Percentiles rank a stretch among this genome's conserved stretches.
Conservation (phyloP, 1,140 invertebrate species). For the Ladona fulva region DNA sequence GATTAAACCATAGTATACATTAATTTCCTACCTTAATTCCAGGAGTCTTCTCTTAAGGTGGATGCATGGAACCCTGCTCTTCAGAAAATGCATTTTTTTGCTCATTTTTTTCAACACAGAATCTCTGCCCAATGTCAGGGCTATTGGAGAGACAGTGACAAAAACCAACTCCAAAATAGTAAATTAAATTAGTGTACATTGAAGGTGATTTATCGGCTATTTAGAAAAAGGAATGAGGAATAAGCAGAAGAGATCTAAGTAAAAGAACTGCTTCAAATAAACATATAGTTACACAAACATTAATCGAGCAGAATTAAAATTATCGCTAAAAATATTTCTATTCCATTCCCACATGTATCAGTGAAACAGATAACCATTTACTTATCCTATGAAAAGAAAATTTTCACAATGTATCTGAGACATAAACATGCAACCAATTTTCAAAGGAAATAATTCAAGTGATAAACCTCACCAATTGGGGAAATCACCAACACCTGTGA, state of each 20-base stretch:
- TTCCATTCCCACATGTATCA: not conserved
- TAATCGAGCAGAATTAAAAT: not conserved
- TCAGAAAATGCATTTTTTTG: slow-evolving; percentile 4
- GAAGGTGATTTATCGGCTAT: not conserved
- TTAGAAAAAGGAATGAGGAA: not conserved
- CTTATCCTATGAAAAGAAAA: not conserved
- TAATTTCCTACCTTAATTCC: not conserved
- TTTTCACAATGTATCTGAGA: not conserved
- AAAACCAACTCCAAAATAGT: slow-evolving; percentile 10
- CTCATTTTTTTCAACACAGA: slow-evolving; percentile 8
- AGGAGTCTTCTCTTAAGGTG: slow-evolving; percentile 8
- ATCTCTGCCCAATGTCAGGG: not conserved
- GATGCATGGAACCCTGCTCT: slow-evolving; percentile 2
- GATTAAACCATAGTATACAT: not conserved
- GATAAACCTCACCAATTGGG: not conserved
- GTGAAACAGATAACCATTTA: too few relatives aligned
- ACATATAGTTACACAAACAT: not conserved
- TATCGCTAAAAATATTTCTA: not conserved
- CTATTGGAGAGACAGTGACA: slow-evolving; percentile 8
- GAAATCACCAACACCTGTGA: not conserved
- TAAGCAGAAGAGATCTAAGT: slow-evolving; percentile 1
- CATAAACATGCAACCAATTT: slow-evolving; percentile 2
- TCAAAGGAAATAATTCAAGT: not conserved
- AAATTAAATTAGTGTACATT: slow-evolving; percentile 6
- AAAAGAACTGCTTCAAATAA: not conserved